Evolutionary conservation across 2,797 vertebrate species (phyloP).

Genomic region (Aeoliscus strigatus): DNA sequence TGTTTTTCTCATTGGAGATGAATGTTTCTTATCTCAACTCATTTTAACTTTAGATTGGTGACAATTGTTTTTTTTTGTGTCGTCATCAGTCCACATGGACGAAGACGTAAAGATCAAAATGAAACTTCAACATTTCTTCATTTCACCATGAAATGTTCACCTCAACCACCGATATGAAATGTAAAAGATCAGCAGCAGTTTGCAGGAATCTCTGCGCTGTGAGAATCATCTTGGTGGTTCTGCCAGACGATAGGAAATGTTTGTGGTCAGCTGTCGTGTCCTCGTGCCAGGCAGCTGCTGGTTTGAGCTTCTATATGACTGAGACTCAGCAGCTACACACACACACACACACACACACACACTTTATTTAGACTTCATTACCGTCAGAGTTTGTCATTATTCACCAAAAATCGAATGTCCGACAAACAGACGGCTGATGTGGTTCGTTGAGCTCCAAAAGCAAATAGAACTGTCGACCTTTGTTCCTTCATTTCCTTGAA

Average conservation of each 20-base stretch:
- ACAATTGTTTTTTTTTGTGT: no score
- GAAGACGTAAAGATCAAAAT: no score
- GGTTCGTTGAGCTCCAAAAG: background rate
- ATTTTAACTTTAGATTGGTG: no score
- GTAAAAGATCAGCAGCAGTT: background rate
- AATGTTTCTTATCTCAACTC: no score
- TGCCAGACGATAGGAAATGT: conserved; percentile 40
- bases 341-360: no score
- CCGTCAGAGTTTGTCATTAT: background rate
- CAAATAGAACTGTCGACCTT: background rate
- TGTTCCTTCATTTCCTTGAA: background rate
- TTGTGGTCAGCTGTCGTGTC: conserved; percentile 44
- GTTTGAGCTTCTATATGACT: conserved; percentile 39
- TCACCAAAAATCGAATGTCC: background rate
- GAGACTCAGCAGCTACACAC: conserved; percentile 40
- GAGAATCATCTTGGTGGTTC: conserved; percentile 5
- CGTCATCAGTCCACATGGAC: no score
- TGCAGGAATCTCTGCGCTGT: background rate
- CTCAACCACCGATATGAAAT: no score
- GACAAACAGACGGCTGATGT: background rate
- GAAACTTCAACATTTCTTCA: background rate
- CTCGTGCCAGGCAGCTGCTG: conserved; percentile 41
- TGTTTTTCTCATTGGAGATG: no score
- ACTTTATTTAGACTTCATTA: conserved; percentile 58
- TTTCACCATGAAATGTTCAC: no score